phyloP scores from a whole-genome alignment of 2,113 vertebrate genomes.

The Chloropsis hardwickii region DNA sequence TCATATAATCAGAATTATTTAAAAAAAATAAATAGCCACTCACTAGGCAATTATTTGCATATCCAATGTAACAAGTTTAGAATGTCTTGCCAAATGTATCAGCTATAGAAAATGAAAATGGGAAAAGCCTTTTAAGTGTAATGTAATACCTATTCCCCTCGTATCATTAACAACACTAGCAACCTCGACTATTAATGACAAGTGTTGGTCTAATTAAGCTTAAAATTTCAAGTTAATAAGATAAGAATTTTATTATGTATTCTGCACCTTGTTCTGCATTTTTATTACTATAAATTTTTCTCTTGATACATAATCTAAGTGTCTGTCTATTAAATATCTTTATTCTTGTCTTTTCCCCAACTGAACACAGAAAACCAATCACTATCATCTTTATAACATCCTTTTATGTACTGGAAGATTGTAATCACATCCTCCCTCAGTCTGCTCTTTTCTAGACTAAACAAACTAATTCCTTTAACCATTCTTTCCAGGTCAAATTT shows the following conservation, averaged over 20 bases:
- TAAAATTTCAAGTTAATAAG: neutral
- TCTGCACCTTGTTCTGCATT: neutral
- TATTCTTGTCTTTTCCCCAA: neutral
- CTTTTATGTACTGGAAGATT: constrained; percentile 8
- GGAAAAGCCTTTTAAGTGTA: neutral
- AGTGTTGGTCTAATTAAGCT: neutral
- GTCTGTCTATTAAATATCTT: neutral
- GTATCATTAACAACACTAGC: neutral
- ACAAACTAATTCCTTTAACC: constrained; percentile 44
- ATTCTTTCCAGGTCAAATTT: constrained; percentile 57
- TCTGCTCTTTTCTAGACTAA: constrained; percentile 49
- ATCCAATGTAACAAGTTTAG: neutral
- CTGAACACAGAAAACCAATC: neutral
- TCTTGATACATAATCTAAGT: neutral
- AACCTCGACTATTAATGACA: neutral
- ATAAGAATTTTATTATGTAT: neutral
- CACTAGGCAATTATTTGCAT: neutral
- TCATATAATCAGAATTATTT: neutral
- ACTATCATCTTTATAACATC: neutral
- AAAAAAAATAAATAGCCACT: neutral
- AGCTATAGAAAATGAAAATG: neutral
- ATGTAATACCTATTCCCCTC: neutral
- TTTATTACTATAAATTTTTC: neutral
- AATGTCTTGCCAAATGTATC: neutral
- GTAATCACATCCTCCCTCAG: constrained; percentile 43